Evolutionary conservation across 1,140 invertebrate genomes (phyloP), one percentile per base, ranked within the genome.

Genomic region (Phenacoccus solenopsis): DNA sequence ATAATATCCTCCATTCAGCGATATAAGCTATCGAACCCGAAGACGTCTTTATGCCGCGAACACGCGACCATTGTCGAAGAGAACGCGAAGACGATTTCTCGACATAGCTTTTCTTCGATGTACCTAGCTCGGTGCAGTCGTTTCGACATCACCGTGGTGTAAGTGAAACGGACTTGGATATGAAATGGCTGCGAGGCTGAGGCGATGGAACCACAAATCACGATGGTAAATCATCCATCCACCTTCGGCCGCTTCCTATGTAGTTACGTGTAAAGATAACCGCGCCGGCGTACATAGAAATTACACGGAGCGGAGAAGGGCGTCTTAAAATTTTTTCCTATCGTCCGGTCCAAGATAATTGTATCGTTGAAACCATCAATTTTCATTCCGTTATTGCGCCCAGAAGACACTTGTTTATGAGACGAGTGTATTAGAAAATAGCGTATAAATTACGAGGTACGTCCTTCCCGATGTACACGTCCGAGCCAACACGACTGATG

Each of bases 291-390:
- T 64, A 27, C 59, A 64, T 64, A 64, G 25, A 27, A 64, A 64
- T 64, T 64, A 64, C 59, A 9, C 59, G 10, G 25, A 5, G n/a
- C n/a, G n/a, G n/a, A n/a, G n/a, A n/a, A n/a, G 7, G n/a, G 21
- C 21, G 59, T 64, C 25, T 64, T 25, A 10, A 64, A 25, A 16
- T 64, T 64, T 64, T 64, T 38, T 38, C 32, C 32, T 38, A 9
- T n/a, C n/a, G 9, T 38, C 32, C n/a, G 9, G 9, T 38, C 9
- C 9, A 1, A 64, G 59, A 64, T 64, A 64, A 64, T 64, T 64
- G 59, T 64, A 64, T 64, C 59, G 59, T 64, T 64, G 59, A 64
- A 64, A 64, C 59, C 59, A 64, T 64, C 59, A 64, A 64, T 64
- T 64, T 64, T 64, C 59, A 64, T 64, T 64, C 59, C 59, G 59